A percentile compares a stretch with the other conserved stretches of the same genome.
Evolutionary conservation across 2,113 vertebrate genomes (phyloP).

Genomic region (Apodemus sylvaticus): DNA sequence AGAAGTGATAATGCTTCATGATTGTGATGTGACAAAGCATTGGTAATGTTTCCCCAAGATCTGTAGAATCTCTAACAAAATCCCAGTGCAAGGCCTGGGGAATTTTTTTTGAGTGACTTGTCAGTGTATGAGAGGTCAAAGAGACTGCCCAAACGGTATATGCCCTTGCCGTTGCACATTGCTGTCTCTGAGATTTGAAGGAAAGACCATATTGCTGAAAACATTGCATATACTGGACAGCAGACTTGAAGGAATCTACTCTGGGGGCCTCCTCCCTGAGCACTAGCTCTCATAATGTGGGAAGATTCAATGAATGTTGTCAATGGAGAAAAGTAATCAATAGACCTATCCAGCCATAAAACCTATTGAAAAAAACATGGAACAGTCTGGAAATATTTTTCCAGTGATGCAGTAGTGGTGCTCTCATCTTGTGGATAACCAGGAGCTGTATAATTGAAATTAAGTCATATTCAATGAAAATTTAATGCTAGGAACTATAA

Average conservation of each 20-base stretch:
- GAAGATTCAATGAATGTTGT: neutral
- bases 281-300: neutral
- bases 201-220: neutral
- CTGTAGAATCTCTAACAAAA: neutral
- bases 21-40: neutral
- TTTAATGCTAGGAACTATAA: neutral
- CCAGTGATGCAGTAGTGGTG: neutral
- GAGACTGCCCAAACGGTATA: neutral
- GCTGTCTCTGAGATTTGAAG: neutral
- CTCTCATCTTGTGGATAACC: too few species aligned
- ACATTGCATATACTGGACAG: neutral
- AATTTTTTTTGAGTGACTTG: neutral
- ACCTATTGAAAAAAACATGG: neutral
- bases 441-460: neutral
- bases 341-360: neutral
- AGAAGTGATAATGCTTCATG: neutral
- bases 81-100: neutral
- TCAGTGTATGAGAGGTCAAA: neutral
- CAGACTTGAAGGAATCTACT: neutral
- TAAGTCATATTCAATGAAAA: neutral
- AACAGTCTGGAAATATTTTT: neutral
- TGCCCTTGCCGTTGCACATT: neutral
- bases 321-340: neutral
- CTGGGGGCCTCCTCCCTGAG: too few species aligned
- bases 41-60: neutral